Evolutionary conservation across 1,140 invertebrate species (phyloP), one percentile per base, ranked within the genome.

Genomic region (Calliopsis andreniformis): DNA sequence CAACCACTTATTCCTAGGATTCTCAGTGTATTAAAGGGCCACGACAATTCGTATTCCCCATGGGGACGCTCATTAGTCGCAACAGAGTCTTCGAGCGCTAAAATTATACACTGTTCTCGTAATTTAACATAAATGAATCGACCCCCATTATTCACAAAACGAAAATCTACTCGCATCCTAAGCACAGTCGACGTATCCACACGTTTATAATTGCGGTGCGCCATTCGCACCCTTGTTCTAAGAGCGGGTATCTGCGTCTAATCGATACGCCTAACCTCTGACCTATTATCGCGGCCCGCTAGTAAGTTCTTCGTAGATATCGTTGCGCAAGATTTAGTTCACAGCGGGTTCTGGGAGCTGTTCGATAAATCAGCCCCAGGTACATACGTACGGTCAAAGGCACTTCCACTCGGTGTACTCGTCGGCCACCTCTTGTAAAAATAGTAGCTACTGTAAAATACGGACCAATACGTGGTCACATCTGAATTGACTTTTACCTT

Each of bases 191-290:
- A 39, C 42, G 39, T 62, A 79, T 70, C 47, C 47, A 47, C 49
- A 66, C 25, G 59, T 66, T 76, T 39, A 20, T 39, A 71, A 76
- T 49, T 39, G 18, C 53, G 75, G 10, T 53, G 55, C 58, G 59
- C 49, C 83, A 70, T 83, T 83, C 78, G 53, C 64, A 77, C 64
- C 63, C 78, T 71, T 78, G 78, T 75, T 83, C 32, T 45, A 59
- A 76, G 72, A 73, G 68, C 56, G 49, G 78, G 61, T 80, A 84
- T 83, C 68, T 63, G 72, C 73, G 43, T 84, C 69, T 72, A 84
- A 84, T 84, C 82, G 69, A 84, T 84, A 80, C 59, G 58, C 69
- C 69, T 80, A 84, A 84, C 82, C 82, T 80, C 72, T 83, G 82
- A 84, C 82, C 82, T 84, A 84, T 84, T 84, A 84, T 84, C 82